A percentile compares a stretch with the other conserved stretches of the same genome.
phyloP scores from a whole-genome alignment of 1,140 invertebrate species.

The Drosophila tropicalis region DNA sequence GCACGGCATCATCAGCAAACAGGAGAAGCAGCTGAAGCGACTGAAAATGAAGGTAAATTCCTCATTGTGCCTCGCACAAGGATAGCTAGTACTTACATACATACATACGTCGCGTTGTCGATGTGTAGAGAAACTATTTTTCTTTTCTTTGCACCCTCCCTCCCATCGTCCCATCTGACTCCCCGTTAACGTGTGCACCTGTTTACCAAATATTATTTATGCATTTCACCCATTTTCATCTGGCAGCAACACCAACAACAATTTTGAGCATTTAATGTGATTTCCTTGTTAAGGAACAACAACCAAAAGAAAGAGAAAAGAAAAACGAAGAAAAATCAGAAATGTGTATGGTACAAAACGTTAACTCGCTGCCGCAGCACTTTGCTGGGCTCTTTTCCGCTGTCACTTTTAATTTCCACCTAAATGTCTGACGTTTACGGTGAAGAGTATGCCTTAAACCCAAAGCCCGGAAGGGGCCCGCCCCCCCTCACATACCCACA shows the following conservation, averaged over 20 bases:
- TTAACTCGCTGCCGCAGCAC: constrained; percentile 33
- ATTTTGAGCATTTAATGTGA: constrained; percentile 51
- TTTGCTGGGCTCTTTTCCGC: constrained; percentile 43
- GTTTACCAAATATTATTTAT: constrained; percentile 70
- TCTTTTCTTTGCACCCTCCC: constrained; percentile 10
- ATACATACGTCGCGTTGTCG: constrained; percentile 6
- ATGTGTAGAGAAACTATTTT: constrained; percentile 19
- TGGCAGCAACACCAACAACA: constrained; percentile 37
- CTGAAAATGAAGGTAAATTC: background rate
- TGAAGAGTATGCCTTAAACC: background rate
- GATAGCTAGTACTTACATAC: background rate
- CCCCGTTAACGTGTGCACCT: constrained; percentile 19
- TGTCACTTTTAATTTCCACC: constrained; percentile 7
- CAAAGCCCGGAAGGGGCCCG: background rate
- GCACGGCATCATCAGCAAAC: constrained; percentile 34
- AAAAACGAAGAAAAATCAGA: background rate
- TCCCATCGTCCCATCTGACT: background rate
- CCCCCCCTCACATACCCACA: background rate
- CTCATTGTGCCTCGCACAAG: background rate
- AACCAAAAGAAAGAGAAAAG: background rate
- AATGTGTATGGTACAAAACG: background rate
- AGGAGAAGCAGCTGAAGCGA: constrained; percentile 4
- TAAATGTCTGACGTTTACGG: constrained; percentile 21
- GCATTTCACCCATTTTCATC: constrained; percentile 55
- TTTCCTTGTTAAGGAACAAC: constrained; percentile 59